Evolutionary conservation across 2,113 vertebrate species (phyloP).

Genomic region (Epinephelus cyanopodus): DNA sequence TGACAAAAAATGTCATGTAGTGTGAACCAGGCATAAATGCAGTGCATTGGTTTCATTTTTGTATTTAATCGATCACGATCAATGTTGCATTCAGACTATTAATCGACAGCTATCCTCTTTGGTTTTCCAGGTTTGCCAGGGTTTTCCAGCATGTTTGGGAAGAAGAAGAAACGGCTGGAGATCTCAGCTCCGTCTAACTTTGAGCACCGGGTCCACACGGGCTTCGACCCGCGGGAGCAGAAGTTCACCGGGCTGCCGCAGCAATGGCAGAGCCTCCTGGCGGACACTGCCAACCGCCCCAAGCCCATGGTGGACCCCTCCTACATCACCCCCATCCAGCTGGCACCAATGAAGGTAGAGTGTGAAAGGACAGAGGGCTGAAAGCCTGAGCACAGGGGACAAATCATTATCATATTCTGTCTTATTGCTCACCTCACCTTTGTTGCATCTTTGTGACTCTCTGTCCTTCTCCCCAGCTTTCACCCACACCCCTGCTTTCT

Average conservation of each 20-base stretch:
- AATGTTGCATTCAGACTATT: neutral
- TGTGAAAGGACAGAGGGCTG: slow-evolving; percentile 9
- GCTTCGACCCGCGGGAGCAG: slow-evolving; percentile 96
- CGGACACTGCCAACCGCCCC: slow-evolving; percentile 95
- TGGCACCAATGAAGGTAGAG: slow-evolving; percentile 98
- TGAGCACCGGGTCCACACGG: slow-evolving; percentile 98
- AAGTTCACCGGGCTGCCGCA: slow-evolving; percentile 97
- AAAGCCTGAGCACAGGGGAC: slow-evolving; percentile 6
- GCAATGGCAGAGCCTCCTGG: slow-evolving; percentile 98
- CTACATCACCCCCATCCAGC: slow-evolving; percentile 98
- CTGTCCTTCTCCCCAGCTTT: neutral
- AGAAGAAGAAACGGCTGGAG: slow-evolving; percentile 99
- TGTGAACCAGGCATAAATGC: neutral
- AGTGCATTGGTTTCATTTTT: neutral
- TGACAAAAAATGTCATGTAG: too few species aligned
- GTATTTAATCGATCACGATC: neutral
- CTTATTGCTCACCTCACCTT: neutral
- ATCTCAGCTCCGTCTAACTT: slow-evolving; percentile 99
- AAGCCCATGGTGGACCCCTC: slow-evolving; percentile 99
- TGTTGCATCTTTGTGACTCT: slow-evolving; percentile 16
- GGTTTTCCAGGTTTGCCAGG: slow-evolving; percentile 85
- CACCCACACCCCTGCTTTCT: neutral
- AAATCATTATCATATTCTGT: neutral
- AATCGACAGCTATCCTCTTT: neutral
- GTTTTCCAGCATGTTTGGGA: slow-evolving; percentile 97